Base-by-base conservation (phyloP, 2,888 invertebrate species). In the Drosophila mercatorum region DNA sequence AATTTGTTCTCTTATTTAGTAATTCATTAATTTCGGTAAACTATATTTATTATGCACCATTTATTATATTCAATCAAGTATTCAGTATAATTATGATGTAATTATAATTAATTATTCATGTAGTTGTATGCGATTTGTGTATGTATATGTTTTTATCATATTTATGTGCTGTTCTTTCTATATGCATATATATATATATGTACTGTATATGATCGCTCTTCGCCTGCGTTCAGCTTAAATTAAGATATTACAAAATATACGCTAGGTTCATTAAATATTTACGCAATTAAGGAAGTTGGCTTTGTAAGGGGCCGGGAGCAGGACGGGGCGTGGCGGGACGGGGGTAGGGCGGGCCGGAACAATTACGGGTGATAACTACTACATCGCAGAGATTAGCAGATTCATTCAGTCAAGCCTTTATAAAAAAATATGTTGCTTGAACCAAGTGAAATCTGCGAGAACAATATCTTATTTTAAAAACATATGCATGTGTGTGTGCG, bases 31-130 rank as follows among this genome's bases (percentile, higher is more conserved):
- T 47, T 47, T 31, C 46, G 38, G 44, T 51, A 47, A 28, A 38
- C 53, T 59, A 60, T 47, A 22, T 55, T 61, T 53, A 36, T 72
- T 77, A 75, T 80, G 77, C 77, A 77, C 77, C 77, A 77, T 77
- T 77, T 78, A 78, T 78, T 77, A 68, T 71, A 71, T 77, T 77
- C 71, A 79, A 71, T 80, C 63, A 67, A 75, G 58, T 79, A 65
- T 79, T 70, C 64, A 51, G 64, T 71, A 72, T 63, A 36, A 57
- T 61, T 68, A 72, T 60, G 44, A 53, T 46, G 55, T 80, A 77
- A 67, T 64, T 75, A 71, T 63, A 68, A 59, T 64, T 77, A 79
- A 70, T 70, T 79, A 80, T 79, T 70, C 52, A 71, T 71, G 44
- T 75, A 64, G 47, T 34, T 75, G 63, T 67, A 79, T 71, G 71